Conservation (phyloP, 1,140 invertebrate genomes). For the Apis florea region DNA sequence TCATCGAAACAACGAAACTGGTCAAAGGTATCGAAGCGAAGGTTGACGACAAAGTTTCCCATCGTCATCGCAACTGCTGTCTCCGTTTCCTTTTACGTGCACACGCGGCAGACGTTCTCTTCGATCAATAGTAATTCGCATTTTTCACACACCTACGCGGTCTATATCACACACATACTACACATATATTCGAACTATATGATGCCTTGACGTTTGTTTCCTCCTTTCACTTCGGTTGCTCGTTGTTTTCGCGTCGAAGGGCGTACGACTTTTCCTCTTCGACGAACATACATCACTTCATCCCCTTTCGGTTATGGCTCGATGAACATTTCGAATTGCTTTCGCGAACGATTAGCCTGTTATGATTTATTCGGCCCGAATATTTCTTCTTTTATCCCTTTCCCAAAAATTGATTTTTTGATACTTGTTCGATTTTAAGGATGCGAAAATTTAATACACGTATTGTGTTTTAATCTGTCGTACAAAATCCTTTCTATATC, state of each 20-base stretch:
- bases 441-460: too few relatives aligned
- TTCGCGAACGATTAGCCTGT: neutral
- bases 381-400: neutral
- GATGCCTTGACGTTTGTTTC: neutral
- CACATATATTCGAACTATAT: too few relatives aligned
- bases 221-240: neutral
- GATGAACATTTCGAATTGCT: neutral
- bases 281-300: neutral
- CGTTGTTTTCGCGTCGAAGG: neutral
- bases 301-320: neutral
- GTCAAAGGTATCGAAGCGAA: neutral
- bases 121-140: neutral
- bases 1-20: neutral
- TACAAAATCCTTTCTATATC: too few relatives aligned
- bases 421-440: too few relatives aligned
- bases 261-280: conserved; percentile 19
- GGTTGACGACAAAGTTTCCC: conserved; percentile 2
- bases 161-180: neutral
- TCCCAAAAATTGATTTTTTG: neutral
- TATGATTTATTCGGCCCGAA: neutral
- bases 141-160: neutral
- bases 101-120: neutral
- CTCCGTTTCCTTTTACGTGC: neutral
- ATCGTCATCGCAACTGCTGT: conserved; percentile 29
- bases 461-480: too few relatives aligned